Percentiles rank a stretch among this genome's conserved stretches.
These are phyloP conservation scores for Cynopterus brachyotis DNA, from an alignment of 2,113 vertebrate genomes.

Conservation along the genomic window DNA sequence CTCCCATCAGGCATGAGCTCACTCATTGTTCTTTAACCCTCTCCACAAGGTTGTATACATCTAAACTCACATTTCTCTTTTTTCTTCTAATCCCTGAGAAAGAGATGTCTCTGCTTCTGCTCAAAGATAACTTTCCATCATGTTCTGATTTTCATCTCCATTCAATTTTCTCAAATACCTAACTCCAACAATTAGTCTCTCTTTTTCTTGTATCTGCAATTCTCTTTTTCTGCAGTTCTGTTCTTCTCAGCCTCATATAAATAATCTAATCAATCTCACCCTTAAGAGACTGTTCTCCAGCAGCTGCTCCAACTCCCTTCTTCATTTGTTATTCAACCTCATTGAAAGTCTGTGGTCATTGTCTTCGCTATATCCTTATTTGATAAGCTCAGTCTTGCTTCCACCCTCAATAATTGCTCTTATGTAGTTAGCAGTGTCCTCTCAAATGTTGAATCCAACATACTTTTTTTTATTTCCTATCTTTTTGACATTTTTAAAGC, in stretches of 20 bases:
- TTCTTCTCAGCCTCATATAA: background rate
- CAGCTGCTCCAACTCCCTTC: background rate
- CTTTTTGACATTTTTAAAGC: background rate
- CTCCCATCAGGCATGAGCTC: background rate
- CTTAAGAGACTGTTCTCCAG: background rate
- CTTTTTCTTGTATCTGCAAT: background rate
- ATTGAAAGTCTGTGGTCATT: background rate
- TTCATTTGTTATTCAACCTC: background rate
- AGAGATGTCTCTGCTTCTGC: background rate
- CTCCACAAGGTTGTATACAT: background rate
- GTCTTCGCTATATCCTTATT: background rate
- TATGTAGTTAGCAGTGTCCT: background rate
- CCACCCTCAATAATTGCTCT: background rate
- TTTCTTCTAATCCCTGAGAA: background rate
- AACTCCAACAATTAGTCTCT: background rate
- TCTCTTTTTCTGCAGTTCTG: background rate
- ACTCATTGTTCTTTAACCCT: background rate
- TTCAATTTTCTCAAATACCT: background rate
- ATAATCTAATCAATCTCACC: background rate
- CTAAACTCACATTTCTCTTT: background rate
- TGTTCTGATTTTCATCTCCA: background rate
- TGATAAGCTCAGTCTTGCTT: background rate
- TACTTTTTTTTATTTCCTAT: background rate
- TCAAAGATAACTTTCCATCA: background rate
- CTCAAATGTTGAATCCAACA: background rate